These are phyloP conservation scores for Reinhardtius hippoglossoides DNA, from an alignment of 2,113 vertebrate genomes.

Conservation along the genomic window DNA sequence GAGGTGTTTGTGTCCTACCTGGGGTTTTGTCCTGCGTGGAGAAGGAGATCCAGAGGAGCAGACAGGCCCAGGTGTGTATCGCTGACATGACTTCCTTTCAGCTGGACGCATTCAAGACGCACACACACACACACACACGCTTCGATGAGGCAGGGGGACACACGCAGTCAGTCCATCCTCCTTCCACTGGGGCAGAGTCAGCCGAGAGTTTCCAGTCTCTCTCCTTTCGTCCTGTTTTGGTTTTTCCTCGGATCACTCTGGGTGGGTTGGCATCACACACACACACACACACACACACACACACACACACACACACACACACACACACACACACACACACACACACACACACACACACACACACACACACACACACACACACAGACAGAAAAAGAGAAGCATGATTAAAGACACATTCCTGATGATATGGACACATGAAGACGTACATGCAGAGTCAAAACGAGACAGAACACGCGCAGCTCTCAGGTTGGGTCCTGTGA, in stretches of 20 bases:
- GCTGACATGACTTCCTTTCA: constrained; percentile 60
- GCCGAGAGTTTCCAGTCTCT: neutral
- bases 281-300: constrained; percentile 20
- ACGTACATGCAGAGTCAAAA: constrained; percentile 24
- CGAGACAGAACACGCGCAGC: constrained; percentile 38
- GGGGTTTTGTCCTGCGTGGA: constrained; percentile 63
- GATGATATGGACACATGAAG: constrained; percentile 4
- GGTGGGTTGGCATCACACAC: constrained; percentile 40
- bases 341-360: constrained; percentile 20
- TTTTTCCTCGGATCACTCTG: constrained; percentile 45
- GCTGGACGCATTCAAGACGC: neutral
- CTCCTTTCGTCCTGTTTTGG: neutral
- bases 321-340: constrained; percentile 20
- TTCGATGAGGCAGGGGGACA: constrained; percentile 1
- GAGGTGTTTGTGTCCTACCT: constrained; percentile 69
- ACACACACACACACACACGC: neutral
- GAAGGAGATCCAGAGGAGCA: constrained; percentile 63
- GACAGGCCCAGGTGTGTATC: constrained; percentile 54
- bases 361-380: constrained; percentile 10
- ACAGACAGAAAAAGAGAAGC: neutral
- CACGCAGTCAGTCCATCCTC: constrained; percentile 33
- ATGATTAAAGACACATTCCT: constrained; percentile 57
- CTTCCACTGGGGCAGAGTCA: neutral
- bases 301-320: constrained; percentile 18
- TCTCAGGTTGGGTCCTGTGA: constrained; percentile 22